Percentiles rank a stretch among this genome's conserved stretches.
These are phyloP conservation scores for Microtus montanus DNA, from an alignment of 2,113 vertebrate genomes.

Conservation along the genomic window DNA sequence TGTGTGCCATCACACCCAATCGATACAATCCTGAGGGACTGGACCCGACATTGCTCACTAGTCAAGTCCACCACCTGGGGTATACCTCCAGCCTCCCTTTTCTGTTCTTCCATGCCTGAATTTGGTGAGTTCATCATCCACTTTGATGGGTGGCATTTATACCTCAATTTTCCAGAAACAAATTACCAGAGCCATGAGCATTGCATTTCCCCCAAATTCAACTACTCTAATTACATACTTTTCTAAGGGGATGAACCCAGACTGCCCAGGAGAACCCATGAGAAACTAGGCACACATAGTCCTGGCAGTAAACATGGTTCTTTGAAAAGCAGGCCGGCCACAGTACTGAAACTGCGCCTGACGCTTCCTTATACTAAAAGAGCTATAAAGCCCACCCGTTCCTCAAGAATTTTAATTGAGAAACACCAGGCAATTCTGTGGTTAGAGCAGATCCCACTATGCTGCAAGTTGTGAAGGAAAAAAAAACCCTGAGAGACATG, in stretches of 20 bases:
- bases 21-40: no score
- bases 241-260: neutral
- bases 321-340: neutral
- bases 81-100: neutral
- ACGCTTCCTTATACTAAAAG: neutral
- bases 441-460: neutral
- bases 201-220: neutral
- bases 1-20: no score
- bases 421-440: neutral
- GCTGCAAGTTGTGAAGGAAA: neutral
- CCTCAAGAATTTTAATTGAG: neutral
- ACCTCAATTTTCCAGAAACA: neutral
- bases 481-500: neutral
- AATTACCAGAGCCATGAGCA: neutral
- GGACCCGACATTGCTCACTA: neutral
- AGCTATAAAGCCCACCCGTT: neutral
- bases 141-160: neutral
- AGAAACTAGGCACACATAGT: neutral
- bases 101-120: neutral
- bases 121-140: neutral
- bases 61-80: no score
- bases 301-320: neutral
- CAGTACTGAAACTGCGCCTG: neutral
- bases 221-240: neutral
- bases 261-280: neutral